These are phyloP conservation scores for Odontomyia ornata DNA, from an alignment of 2,888 invertebrate species.

Conservation along the genomic window DNA sequence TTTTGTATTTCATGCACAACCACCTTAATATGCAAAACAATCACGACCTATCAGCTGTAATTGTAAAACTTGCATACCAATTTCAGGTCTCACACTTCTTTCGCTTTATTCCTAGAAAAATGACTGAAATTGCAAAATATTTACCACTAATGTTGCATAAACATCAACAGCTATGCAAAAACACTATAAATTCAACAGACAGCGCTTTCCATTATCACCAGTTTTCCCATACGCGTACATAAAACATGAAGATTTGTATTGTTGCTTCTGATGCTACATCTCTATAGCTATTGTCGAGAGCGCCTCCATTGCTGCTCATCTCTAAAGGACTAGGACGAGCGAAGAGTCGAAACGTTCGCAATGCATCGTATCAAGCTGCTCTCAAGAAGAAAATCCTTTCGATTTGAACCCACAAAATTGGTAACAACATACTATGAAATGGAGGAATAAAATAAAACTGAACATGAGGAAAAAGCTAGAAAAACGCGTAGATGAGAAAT, in stretches of 20 bases:
- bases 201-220: constrained; percentile 16
- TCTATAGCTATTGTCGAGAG: background rate
- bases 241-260: constrained; percentile 16
- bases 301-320: background rate
- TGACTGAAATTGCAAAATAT: constrained; percentile 22
- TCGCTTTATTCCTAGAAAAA: background rate
- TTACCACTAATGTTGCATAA: background rate
- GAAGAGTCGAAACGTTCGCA: background rate
- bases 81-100: too few relatives aligned
- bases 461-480: too few relatives aligned
- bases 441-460: background rate
- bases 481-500: background rate
- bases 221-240: constrained; percentile 26
- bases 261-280: background rate
- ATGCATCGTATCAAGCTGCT: background rate
- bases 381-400: background rate
- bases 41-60: too few relatives aligned
- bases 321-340: background rate
- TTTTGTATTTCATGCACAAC: too few relatives aligned
- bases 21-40: too few relatives aligned
- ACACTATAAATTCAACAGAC: background rate
- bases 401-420: constrained; percentile 6
- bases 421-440: constrained; percentile 24
- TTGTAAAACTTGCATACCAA: too few relatives aligned
- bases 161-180: constrained; percentile 15